phyloP scores from a whole-genome alignment of 2,113 vertebrate genomes.

The Oryzias curvinotus region DNA sequence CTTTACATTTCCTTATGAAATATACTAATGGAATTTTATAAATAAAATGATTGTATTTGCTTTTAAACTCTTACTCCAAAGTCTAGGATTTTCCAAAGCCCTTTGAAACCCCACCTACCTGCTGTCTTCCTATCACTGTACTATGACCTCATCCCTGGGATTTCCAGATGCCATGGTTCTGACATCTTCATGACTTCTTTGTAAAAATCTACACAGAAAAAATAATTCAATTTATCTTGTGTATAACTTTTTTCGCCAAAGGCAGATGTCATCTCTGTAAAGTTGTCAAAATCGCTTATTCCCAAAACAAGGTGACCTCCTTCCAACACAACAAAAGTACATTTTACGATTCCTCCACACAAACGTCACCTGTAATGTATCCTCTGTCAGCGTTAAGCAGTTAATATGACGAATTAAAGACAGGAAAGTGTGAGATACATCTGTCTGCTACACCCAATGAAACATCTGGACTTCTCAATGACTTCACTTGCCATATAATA shows the following conservation, averaged over 20 bases:
- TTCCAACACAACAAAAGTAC: neutral
- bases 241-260: constrained; percentile 33
- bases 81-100: constrained; percentile 13
- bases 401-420: no score
- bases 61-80: constrained; percentile 19
- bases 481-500: no score
- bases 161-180: constrained; percentile 31
- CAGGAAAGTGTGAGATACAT: no score
- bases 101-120: constrained; percentile 4
- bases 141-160: constrained; percentile 52
- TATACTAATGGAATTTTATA: neutral
- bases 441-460: no score
- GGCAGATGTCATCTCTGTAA: constrained; percentile 19
- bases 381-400: no score
- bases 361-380: no score
- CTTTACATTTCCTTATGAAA: neutral
- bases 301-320: constrained; percentile 32
- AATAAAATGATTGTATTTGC: neutral
- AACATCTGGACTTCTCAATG: no score
- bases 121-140: constrained; percentile 26
- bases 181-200: constrained; percentile 54
- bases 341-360: no score
- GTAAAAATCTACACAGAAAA: constrained; percentile 28
- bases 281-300: constrained; percentile 20
- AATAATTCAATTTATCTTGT: constrained; percentile 17